phyloP scores from a whole-genome alignment of 2,113 vertebrate genomes.

The Barnardius zonarius region DNA sequence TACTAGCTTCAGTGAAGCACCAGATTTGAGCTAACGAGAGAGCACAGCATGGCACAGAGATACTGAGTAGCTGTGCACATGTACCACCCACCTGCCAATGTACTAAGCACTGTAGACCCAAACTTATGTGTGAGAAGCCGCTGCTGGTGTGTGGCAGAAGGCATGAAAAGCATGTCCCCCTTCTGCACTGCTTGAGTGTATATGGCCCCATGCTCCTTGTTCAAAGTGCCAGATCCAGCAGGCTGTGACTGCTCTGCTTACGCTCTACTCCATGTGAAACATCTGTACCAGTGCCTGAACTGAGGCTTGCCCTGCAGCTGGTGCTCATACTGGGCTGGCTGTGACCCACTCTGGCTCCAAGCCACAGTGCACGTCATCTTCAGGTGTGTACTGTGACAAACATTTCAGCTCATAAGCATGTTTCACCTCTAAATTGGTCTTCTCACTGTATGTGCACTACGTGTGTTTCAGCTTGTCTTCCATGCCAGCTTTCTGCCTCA shows the following conservation, averaged over 20 bases:
- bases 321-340: not conserved
- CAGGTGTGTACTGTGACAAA: not conserved
- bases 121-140: not conserved
- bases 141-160: not conserved
- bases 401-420: not conserved
- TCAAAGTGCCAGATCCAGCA: not conserved
- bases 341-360: not conserved
- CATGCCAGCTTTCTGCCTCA: not conserved
- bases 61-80: not conserved
- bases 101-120: not conserved
- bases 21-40: not conserved
- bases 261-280: not conserved
- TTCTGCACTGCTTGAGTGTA: not conserved
- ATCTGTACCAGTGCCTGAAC: rapidly evolving
- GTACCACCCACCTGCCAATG: not conserved
- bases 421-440: not conserved
- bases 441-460: not conserved
- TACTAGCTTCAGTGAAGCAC: not conserved
- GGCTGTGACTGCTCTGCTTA: not conserved
- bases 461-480: not conserved
- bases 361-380: not conserved
- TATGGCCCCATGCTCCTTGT: rapidly evolving
- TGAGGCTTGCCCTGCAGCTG: not conserved
- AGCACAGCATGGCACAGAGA: not conserved
- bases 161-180: not conserved